Percentiles rank a stretch among this genome's conserved stretches.
These are phyloP conservation scores for Cercocebus atys DNA, from an alignment of 2,113 vertebrate species.

Conservation along the genomic window DNA sequence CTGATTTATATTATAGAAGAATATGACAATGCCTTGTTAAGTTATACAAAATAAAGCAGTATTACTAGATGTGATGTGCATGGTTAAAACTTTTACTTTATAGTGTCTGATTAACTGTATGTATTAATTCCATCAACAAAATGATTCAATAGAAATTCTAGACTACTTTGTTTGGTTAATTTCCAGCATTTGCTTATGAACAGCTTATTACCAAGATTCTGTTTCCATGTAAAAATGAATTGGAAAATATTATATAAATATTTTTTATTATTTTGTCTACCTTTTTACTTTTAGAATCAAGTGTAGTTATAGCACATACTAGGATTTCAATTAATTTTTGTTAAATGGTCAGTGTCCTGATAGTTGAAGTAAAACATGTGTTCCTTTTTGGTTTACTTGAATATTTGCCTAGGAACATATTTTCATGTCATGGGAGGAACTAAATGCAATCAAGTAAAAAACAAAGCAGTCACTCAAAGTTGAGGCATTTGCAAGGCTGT, in stretches of 20 bases:
- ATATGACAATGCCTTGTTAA: not conserved
- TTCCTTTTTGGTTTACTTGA: not conserved
- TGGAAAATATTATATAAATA: not conserved
- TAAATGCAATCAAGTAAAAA: not conserved
- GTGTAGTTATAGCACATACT: not conserved
- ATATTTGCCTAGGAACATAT: not conserved
- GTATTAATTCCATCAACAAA: not conserved
- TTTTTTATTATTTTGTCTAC: not conserved
- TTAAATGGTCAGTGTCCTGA: not conserved
- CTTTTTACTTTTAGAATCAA: not conserved
- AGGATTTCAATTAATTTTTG: not conserved
- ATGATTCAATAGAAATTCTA: not conserved
- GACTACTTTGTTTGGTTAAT: not conserved
- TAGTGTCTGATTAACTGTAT: not conserved
- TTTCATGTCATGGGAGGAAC: not conserved
- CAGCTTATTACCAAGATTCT: not conserved
- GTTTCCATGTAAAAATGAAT: not conserved
- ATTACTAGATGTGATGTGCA: not conserved
- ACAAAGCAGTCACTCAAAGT: not conserved
- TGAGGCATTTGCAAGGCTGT: not conserved
- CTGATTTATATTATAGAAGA: slow-evolving; percentile 27
- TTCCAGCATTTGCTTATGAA: not conserved
- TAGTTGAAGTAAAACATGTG: not conserved
- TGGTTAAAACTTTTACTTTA: not conserved
- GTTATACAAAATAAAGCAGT: not conserved